A percentile compares a stretch with the other conserved stretches of the same genome.
These are phyloP conservation scores for Apeltes quadracus DNA, from an alignment of 2,113 vertebrate species.

Conservation along the genomic window DNA sequence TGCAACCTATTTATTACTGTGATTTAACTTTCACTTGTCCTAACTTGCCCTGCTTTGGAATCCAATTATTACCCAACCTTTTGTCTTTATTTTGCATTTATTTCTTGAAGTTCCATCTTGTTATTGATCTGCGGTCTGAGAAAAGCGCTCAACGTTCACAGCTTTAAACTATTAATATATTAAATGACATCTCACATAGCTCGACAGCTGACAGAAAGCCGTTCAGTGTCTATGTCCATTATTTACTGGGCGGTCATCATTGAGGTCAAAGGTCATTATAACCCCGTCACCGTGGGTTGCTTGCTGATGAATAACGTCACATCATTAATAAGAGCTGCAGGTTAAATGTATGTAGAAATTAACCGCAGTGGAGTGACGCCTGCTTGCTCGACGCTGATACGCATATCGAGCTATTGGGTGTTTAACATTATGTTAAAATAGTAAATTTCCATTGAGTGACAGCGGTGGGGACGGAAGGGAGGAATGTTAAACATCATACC, in stretches of 20 bases:
- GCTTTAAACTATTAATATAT: background rate
- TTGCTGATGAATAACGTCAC: background rate
- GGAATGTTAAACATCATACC: background rate
- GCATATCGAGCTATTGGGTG: no score
- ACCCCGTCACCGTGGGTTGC: background rate
- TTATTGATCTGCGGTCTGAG: background rate
- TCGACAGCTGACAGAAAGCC: background rate
- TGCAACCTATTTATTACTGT: background rate
- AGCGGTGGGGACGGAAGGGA: background rate
- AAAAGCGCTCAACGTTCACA: background rate
- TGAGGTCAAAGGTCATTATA: conserved; percentile 25
- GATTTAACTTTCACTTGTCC: background rate
- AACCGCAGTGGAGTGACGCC: background rate
- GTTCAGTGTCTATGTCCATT: background rate
- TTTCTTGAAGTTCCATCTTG: background rate
- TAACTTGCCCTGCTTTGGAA: background rate
- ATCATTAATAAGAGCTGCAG: background rate
- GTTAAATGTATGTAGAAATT: background rate
- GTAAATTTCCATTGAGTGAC: no score
- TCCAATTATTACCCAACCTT: no score
- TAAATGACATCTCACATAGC: background rate
- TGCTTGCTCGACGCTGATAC: no score
- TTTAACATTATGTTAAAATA: no score
- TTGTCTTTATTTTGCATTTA: no score
- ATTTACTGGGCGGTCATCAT: conserved; percentile 26